A percentile compares a stretch with the other conserved stretches of the same genome.
phyloP scores from a whole-genome alignment of 35 echinoderm and acorn worm species.

The Lytechinus variegatus region DNA sequence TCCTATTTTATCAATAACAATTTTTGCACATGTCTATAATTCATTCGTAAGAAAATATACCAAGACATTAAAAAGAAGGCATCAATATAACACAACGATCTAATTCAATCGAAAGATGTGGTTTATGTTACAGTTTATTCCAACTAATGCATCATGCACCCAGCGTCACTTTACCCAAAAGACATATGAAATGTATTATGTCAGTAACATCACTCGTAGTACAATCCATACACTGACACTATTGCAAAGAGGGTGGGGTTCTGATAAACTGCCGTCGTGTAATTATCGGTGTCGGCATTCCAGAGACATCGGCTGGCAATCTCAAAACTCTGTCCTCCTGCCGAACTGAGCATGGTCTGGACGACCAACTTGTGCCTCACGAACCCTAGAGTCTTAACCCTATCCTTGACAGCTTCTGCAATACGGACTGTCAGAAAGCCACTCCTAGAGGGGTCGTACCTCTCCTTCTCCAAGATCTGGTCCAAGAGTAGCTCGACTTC shows the following conservation, averaged over 20 bases:
- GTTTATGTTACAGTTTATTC: too few relatives aligned
- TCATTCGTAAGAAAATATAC: too few relatives aligned
- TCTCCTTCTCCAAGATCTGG: slow-evolving; percentile 24
- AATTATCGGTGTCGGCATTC: slow-evolving; percentile 70
- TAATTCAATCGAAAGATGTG: too few relatives aligned
- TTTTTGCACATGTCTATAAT: too few relatives aligned
- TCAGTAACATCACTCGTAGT: slow-evolving; percentile 57
- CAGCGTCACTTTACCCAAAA: too few relatives aligned
- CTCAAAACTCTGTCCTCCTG: slow-evolving; percentile 63
- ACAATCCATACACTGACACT: slow-evolving; percentile 67
- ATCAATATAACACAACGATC: too few relatives aligned
- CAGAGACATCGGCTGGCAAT: slow-evolving; percentile 79
- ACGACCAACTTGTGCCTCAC: slow-evolving; percentile 72
- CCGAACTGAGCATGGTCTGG: slow-evolving; percentile 64
- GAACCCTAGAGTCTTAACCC: slow-evolving; percentile 61
- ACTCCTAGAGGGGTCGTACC: slow-evolving; percentile 50
- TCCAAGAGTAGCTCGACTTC: slow-evolving; percentile 56
- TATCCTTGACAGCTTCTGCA: slow-evolving; percentile 67
- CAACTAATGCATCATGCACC: too few relatives aligned
- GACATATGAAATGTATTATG: too few relatives aligned
- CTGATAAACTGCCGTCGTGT: slow-evolving; percentile 53
- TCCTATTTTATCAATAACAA: too few relatives aligned
- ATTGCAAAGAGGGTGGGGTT: slow-evolving; percentile 71
- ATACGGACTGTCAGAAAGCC: slow-evolving; percentile 55
- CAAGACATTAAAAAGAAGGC: too few relatives aligned